phyloP scores from a whole-genome alignment of 2,797 vertebrate genomes.

The Centroberyx gerrardi region DNA sequence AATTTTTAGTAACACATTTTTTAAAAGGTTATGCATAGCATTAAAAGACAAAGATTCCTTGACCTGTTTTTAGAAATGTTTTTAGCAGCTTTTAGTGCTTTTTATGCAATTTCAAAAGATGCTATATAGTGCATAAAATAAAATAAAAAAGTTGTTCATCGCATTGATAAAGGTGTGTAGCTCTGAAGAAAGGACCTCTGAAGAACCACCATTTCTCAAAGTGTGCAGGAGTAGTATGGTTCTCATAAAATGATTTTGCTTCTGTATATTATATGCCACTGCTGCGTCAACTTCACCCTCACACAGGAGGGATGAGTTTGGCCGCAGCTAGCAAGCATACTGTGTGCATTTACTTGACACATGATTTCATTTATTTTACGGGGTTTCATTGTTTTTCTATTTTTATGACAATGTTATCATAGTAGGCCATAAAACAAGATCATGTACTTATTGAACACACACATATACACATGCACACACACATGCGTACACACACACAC shows the following conservation, averaged over 20 bases:
- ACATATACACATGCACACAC: not conserved
- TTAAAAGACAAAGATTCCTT: no score
- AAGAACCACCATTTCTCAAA: not conserved
- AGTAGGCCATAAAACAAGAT: slow-evolving; percentile 29
- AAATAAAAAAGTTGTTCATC: not conserved
- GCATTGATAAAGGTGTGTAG: not conserved
- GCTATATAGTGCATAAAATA: not conserved
- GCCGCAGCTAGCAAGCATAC: slow-evolving; percentile 23
- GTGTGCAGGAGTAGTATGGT: not conserved
- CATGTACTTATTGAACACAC: slow-evolving; percentile 23
- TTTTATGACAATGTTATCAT: slow-evolving; percentile 17
- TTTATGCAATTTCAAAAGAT: not conserved
- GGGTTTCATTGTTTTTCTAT: slow-evolving; percentile 45
- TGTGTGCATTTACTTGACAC: slow-evolving; percentile 40
- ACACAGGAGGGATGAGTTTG: slow-evolving; percentile 38
- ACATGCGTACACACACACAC: not conserved
- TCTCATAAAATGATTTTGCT: slow-evolving; percentile 1
- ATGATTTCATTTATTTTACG: slow-evolving; percentile 44
- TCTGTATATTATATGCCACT: not conserved
- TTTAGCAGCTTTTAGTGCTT: not conserved
- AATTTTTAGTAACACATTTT: no score
- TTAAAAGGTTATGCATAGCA: no score
- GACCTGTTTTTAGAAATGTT: not conserved
- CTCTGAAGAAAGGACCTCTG: not conserved
- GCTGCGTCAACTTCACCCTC: slow-evolving; percentile 20